Conservation (phyloP, 2,797 vertebrate genomes). For the Otus scops region DNA sequence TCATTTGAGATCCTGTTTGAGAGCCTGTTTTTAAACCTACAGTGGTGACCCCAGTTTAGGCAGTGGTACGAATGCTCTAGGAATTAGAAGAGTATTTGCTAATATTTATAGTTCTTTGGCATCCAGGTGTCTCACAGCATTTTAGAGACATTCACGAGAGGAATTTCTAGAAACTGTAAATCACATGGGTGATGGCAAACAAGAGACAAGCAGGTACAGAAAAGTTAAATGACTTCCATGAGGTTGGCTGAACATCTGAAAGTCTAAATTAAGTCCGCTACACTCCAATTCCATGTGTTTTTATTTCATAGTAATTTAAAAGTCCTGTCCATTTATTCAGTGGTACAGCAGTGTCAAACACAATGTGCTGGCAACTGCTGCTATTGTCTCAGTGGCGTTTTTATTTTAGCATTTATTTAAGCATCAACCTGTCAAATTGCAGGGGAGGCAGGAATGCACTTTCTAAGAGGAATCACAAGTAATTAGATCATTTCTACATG, state of each 20-base stretch:
- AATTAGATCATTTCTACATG: background rate
- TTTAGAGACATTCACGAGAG: background rate
- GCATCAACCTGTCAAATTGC: background rate
- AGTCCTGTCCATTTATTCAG: background rate
- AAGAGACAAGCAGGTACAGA: background rate
- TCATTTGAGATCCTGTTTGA: background rate
- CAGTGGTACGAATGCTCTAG: fast-evolving
- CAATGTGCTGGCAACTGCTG: background rate
- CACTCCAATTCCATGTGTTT: background rate
- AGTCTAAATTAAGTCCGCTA: background rate
- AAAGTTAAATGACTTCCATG: background rate
- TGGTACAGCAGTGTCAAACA: background rate
- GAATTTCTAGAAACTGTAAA: background rate
- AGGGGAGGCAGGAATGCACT: background rate
- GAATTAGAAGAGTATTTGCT: background rate
- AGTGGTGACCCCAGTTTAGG: background rate
- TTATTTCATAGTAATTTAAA: background rate
- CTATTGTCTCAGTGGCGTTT: background rate
- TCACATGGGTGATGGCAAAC: background rate
- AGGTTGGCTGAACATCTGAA: background rate
- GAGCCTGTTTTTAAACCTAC: background rate
- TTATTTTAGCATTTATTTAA: background rate
- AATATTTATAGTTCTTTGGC: background rate
- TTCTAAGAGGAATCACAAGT: background rate
- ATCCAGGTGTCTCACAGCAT: background rate